Percentiles rank a stretch among this genome's conserved stretches.
These are phyloP conservation scores for Synergus gifuensis DNA, from an alignment of 2,888 invertebrate genomes.

Conservation along the genomic window DNA sequence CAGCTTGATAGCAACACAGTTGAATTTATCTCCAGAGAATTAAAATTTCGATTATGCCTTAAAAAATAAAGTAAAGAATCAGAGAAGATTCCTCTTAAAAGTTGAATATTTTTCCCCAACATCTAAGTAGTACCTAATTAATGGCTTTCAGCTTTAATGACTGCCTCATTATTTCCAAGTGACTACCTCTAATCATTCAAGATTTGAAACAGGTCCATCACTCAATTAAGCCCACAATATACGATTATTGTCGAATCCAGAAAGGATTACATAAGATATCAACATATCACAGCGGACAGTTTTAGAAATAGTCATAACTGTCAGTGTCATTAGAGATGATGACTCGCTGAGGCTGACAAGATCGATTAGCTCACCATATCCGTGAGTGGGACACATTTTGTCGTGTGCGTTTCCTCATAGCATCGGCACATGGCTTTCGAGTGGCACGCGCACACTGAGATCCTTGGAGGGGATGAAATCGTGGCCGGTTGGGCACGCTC, in stretches of 20 bases:
- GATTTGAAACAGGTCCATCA: neutral
- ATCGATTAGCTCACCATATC: neutral
- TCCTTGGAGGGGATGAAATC: slow-evolving; percentile 28
- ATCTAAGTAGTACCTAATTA: neutral
- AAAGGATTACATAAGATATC: neutral
- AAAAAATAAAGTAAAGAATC: no score
- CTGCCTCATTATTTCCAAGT: neutral
- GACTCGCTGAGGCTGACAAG: slow-evolving; percentile 17
- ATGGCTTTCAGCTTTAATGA: neutral
- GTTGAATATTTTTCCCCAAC: neutral
- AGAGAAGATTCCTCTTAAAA: neutral
- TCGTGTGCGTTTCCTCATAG: slow-evolving; percentile 8
- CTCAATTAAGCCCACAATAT: neutral
- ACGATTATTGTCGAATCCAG: neutral
- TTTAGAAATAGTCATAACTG: slow-evolving; percentile 21
- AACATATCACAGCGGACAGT: neutral
- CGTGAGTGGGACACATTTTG: neutral
- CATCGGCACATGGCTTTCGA: neutral
- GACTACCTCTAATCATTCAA: neutral
- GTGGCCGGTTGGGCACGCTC: slow-evolving; percentile 7
- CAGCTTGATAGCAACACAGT: no score
- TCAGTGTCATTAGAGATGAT: slow-evolving; percentile 32
- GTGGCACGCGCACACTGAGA: slow-evolving; percentile 26
- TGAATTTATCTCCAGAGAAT: no score
- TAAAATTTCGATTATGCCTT: no score